Evolutionary conservation across 2,888 invertebrate genomes (phyloP).

Genomic region (Pachydiplax longipennis): DNA sequence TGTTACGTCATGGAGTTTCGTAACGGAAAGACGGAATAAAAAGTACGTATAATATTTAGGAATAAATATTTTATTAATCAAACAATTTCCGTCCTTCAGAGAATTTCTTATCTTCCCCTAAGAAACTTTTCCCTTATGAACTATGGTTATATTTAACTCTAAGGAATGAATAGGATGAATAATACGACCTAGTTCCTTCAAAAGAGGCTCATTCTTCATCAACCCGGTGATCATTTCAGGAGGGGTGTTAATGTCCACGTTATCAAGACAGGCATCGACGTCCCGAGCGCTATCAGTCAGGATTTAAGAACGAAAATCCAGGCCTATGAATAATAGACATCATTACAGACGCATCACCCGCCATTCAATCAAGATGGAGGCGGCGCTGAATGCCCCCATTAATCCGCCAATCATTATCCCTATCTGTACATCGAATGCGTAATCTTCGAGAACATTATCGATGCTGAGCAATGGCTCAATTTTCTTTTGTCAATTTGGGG

Average conservation of each 20-base stretch:
- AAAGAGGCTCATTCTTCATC: not conserved
- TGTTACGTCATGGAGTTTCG: too few species aligned
- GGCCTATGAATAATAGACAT: not conserved
- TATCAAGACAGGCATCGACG: not conserved
- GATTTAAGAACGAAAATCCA: not conserved
- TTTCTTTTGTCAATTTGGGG: not conserved
- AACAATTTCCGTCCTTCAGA: too few species aligned
- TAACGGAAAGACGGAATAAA: too few species aligned
- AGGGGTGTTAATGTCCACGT: not conserved
- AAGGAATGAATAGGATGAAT: not conserved
- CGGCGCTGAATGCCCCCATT: not conserved
- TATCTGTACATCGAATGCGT: not conserved
- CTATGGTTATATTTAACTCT: too few species aligned
- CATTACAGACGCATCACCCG: not conserved
- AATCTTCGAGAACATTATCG: not conserved
- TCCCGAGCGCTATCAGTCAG: not conserved
- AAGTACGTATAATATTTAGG: too few species aligned
- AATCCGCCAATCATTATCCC: not conserved
- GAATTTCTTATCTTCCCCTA: too few species aligned
- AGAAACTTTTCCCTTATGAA: too few species aligned
- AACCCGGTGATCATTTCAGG: not conserved
- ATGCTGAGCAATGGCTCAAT: not conserved
- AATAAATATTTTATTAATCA: too few species aligned
- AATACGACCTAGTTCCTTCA: not conserved
- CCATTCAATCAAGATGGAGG: not conserved